Evolutionary conservation across 1,140 invertebrate species (phyloP), one percentile per base, ranked within the genome.

Genomic region (Dendrolimus kikuchii): DNA sequence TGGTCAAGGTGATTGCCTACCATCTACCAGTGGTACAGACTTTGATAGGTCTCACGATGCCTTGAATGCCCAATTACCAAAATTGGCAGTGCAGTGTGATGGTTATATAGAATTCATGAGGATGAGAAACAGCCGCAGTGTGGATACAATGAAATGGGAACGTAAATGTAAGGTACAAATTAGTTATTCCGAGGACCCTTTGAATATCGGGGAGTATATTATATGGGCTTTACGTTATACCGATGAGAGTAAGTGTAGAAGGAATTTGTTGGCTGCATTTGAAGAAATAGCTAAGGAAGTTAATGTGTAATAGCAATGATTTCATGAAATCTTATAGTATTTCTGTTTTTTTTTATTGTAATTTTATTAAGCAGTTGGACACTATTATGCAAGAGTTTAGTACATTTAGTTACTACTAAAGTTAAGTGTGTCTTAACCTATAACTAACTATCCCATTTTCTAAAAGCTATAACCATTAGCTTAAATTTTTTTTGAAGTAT

Each of bases 121-220:
- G 67, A 80, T 77, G 5, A 87, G 83, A 62, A 80, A 82, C 49
- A 89, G 81, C 64, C 77, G 87, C 50, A 79, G 81, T 49, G 68
- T 77, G 5, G 78, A 80, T 38, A 72, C 85, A 48, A 85, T 86
- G 43, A 90, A 89, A 59, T 91, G 89, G 89, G 79, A 88, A 47
- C 74, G 90, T 39, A 89, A 89, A 41, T 90, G 88, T 65, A 90
- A 89, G 68, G 65, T 90, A 39, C 88, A 90, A 65, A 81, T 90
- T 5, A 88, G 84, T 49, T 91, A 89, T 70, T 87, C 86, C 0
- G 78, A 83, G 53, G 82, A 83, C 53, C 81, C 81, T 45, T 68
- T 87, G 4, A 83, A 84, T 60, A 62, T 80, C 45, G 86, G 89
- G n/a, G 88, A 90, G 60, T 89, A 86, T 63, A 88, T 87, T 8